Evolutionary conservation across 2,888 invertebrate species (phyloP), one percentile per base, ranked within the genome.

Genomic region (Eupithecia vulgata): DNA sequence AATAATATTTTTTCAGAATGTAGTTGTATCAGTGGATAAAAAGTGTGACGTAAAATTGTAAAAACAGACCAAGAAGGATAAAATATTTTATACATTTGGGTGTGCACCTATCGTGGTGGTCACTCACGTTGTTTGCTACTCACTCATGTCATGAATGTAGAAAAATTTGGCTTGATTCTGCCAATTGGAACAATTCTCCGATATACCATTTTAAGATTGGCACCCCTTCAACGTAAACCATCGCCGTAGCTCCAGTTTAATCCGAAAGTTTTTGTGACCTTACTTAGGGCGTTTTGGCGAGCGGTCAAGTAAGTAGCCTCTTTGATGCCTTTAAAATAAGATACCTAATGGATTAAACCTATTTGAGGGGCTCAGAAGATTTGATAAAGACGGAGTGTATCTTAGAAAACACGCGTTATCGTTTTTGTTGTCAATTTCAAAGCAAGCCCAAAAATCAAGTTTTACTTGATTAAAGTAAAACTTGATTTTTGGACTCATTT

Each of bases 251-350:
- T 25, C 21, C 34, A 40, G n/a, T 65, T 34, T 71, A 67, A 71
- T 71, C 67, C 48, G 25, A 25, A 66, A 71, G 61, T 71, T 71
- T 71, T 67, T 65, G 62, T 48, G 25, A 70, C 52, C 64, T 65
- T 62, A 62, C 37, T 68, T 35, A 52, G 37, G 62, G 42, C 35
- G 7, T 35, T 69, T 62, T n/a, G 57, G 21, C 17, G 65, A 13
- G 69, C 62, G 68, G 40, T 69, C 69, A 69, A 48, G 21, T 25
- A 34, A 65, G 57, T 59, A 65, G 21, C 65, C 65, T 42, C 64
- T 37, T 64, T 64, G 21, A 35, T n/a, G 64, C 64, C 21, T 40
- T 42, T 65, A 42, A 21, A 65, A 65, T 65, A 25, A 65, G 37
- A 65, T 40, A 40, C 40, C 4, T 65, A 65, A 65, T 65, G 65